A percentile compares a stretch with the other conserved stretches of the same genome.
Evolutionary conservation across 2,113 vertebrate genomes (phyloP).

Genomic region (Rhinopomastus cyanomelas): DNA sequence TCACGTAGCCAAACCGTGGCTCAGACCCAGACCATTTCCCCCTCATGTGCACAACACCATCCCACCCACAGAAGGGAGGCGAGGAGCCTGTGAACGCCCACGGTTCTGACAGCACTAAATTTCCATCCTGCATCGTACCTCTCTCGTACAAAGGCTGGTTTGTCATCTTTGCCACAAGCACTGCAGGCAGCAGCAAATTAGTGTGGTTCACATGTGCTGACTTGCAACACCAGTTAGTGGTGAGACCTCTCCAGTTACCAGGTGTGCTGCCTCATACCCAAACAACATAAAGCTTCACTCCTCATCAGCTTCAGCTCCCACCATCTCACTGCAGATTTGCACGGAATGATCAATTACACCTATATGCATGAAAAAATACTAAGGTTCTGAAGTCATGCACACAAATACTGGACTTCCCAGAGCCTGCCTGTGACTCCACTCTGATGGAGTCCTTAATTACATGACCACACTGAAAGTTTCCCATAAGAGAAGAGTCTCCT

Average conservation of each 20-base stretch:
- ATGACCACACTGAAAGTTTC: not conserved
- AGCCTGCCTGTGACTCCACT: not conserved
- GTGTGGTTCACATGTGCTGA: not conserved
- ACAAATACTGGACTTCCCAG: not conserved
- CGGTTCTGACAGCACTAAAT: not conserved
- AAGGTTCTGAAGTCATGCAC: not conserved
- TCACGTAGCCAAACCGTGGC: not conserved
- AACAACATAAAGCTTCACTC: not conserved
- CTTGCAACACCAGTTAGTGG: not conserved
- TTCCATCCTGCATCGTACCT: constrained; percentile 34
- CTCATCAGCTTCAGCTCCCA: not conserved
- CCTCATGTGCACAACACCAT: not conserved
- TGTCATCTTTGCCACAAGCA: constrained; percentile 53
- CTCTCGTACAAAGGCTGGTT: not conserved
- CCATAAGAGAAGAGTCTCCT: not conserved
- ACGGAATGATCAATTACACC: not conserved
- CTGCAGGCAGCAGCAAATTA: not conserved
- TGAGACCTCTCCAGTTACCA: not conserved
- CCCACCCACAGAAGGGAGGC: not conserved
- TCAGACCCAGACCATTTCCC: not conserved
- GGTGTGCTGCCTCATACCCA: not conserved
- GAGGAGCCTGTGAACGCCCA: not conserved
- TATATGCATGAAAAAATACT: not conserved
- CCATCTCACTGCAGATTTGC: not conserved
- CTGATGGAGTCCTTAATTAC: not conserved